Evolutionary conservation across 2,888 invertebrate genomes (phyloP).

Genomic region (Cryptocephalus primarius): DNA sequence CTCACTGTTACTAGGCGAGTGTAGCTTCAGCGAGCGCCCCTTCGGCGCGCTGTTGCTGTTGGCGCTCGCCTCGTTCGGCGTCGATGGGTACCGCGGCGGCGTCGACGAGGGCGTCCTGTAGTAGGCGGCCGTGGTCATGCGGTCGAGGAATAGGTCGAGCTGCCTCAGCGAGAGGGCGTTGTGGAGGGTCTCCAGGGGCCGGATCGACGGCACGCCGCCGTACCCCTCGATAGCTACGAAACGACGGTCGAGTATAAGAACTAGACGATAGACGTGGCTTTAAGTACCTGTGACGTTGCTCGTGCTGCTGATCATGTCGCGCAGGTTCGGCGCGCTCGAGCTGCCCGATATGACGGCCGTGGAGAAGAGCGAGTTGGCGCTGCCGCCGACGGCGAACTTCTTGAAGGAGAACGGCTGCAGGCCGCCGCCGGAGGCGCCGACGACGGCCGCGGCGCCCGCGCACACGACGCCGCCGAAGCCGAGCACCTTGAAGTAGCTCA

Average conservation of each 20-base stretch:
- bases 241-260: not conserved
- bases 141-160: slow-evolving; percentile 79
- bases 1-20: slow-evolving; percentile 43
- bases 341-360: slow-evolving; percentile 94
- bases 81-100: slow-evolving; percentile 54
- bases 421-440: slow-evolving; percentile 44
- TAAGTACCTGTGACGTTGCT: slow-evolving; percentile 67
- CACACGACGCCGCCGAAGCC: slow-evolving; percentile 66
- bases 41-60: slow-evolving; percentile 19
- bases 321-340: slow-evolving; percentile 82
- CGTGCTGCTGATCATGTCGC: slow-evolving; percentile 73
- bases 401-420: slow-evolving; percentile 40
- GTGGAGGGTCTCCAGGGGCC: slow-evolving; percentile 94
- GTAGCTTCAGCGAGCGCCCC: slow-evolving; percentile 32
- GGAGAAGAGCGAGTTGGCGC: slow-evolving; percentile 80
- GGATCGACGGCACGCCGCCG: slow-evolving; percentile 88
- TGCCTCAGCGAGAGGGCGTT: slow-evolving; percentile 90
- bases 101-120: slow-evolving; percentile 62
- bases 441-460: not conserved
- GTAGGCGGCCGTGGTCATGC: slow-evolving; percentile 67
- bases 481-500: slow-evolving; percentile 87
- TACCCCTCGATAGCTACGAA: slow-evolving; percentile 66
- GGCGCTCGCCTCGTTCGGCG: slow-evolving; percentile 35
- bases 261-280: too few relatives aligned
- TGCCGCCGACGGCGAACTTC: slow-evolving; percentile 53